Base-by-base conservation (phyloP, 2,113 vertebrate species). In the Riparia riparia region DNA sequence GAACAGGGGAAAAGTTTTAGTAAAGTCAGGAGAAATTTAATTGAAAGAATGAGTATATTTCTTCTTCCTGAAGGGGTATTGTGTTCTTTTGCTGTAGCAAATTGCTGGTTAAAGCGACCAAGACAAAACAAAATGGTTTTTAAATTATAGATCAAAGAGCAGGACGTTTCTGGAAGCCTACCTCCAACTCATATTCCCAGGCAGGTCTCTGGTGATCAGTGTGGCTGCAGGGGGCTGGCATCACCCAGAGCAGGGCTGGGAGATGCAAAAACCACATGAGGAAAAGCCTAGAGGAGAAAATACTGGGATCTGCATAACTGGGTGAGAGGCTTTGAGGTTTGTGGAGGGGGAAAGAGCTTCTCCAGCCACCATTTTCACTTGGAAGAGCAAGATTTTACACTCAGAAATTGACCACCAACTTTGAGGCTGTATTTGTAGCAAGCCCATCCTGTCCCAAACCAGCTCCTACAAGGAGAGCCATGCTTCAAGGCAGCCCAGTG, bases 11-110 rank as follows among this genome's bases (percentile, higher is more conserved):
- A 64, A 96, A 95, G 88, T 96, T 95, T 93, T n/a, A 68, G 51
- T 86, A 57, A 93, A 89, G 93, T 96, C 93, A 90, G 72, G 85
- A 96, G 88, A 76, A 92, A 96, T 93, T 82, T 89, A 89, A 96
- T 86, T 93, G 92, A 74, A 92, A 73, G 79, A 93, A 85, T 10
- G 64, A 92, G 85, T 82, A 58, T 72, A 44, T 76, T 93, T 90
- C 93, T 96, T 63, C 88, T 83, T 94, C 88, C 87, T 93, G 37
- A 47, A 66, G 93, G 85, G 82, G 15, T 69, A 73, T 85, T 78
- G 92, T 81, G 64, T 83, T 95, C 87, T 80, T 93, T 32, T 28
- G 73, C 86, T 76, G 4, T 4, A 85, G 86, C 83, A 87, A 84
- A 91, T 81, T 41, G 60, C 63, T 60, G 69, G 68, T 73, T 65